Percentiles rank a stretch among this genome's conserved stretches.
Evolutionary conservation across 1,140 invertebrate species (phyloP).

Genomic region (Lordiphosa mommai): DNA sequence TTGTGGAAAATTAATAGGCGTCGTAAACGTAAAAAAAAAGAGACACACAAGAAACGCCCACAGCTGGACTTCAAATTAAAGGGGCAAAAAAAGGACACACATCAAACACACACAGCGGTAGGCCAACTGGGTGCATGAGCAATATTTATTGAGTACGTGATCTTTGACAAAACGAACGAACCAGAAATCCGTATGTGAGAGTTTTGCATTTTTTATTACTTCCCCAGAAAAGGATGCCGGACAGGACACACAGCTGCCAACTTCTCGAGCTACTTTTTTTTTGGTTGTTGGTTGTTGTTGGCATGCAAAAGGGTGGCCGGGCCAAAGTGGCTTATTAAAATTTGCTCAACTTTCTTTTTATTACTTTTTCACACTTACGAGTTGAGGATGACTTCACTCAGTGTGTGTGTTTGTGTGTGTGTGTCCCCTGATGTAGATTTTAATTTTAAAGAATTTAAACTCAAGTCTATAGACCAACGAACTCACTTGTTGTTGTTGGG

Average conservation of each 20-base stretch:
- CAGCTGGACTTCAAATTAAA: slow-evolving; percentile 62
- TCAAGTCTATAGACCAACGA: slow-evolving; percentile 18
- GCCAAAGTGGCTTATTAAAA: slow-evolving; percentile 73
- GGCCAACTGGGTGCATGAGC: slow-evolving; percentile 64
- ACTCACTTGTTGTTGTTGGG: slow-evolving; percentile 17
- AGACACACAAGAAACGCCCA: slow-evolving; percentile 26
- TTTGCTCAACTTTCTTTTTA: slow-evolving; percentile 41
- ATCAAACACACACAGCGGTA: slow-evolving; percentile 37
- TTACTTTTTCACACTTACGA: slow-evolving; percentile 43
- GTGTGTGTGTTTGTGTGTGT: too few species aligned
- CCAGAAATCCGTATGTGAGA: slow-evolving; percentile 60
- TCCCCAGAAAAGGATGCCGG: slow-evolving; percentile 28
- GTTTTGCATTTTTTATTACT: slow-evolving; percentile 77
- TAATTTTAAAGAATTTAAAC: slow-evolving; percentile 3
- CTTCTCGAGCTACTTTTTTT: slow-evolving; percentile 15
- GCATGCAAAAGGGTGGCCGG: slow-evolving; percentile 50
- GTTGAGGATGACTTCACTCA: too few species aligned
- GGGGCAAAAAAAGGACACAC: slow-evolving; percentile 33
- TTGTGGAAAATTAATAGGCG: slow-evolving; percentile 67
- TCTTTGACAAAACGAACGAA: slow-evolving; percentile 57
- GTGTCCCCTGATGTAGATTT: neutral
- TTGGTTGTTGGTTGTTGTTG: slow-evolving; percentile 40
- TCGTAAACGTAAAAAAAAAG: slow-evolving; percentile 52
- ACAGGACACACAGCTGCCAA: slow-evolving; percentile 45
- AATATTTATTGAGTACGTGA: slow-evolving; percentile 79